phyloP scores from a whole-genome alignment of 2,113 vertebrate genomes.

The Erpornis zantholeuca region DNA sequence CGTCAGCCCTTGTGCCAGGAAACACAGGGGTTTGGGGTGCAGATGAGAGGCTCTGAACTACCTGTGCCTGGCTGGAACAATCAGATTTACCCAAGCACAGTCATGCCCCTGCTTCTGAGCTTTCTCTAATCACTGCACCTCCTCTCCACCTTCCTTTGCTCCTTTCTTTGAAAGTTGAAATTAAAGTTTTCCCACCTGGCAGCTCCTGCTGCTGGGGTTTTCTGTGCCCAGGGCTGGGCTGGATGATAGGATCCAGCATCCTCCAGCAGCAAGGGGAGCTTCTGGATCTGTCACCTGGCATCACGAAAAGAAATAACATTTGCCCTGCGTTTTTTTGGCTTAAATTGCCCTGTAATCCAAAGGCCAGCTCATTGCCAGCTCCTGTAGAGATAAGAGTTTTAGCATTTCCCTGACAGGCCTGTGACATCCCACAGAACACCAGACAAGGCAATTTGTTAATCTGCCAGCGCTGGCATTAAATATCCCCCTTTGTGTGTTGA shows the following conservation, averaged over 20 bases:
- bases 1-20: neutral
- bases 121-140: neutral
- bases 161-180: neutral
- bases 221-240: neutral
- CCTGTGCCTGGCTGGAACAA: neutral
- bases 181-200: neutral
- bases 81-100: neutral
- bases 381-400: neutral
- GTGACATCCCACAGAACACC: neutral
- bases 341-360: neutral
- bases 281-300: neutral
- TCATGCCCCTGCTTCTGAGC: neutral
- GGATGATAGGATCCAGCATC: neutral
- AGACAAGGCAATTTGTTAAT: constrained; percentile 58
- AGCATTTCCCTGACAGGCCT: constrained; percentile 13
- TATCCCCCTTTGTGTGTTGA: constrained; percentile 21
- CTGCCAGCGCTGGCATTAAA: constrained; percentile 20
- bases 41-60: neutral
- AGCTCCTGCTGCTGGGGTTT: neutral
- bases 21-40: neutral
- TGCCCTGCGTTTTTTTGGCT: neutral
- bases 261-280: neutral
- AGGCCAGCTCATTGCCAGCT: neutral
- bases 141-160: too few species aligned
- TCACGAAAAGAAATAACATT: neutral